These are phyloP conservation scores for Lycia hirtaria DNA, from an alignment of 2,888 invertebrate species.

Conservation along the genomic window DNA sequence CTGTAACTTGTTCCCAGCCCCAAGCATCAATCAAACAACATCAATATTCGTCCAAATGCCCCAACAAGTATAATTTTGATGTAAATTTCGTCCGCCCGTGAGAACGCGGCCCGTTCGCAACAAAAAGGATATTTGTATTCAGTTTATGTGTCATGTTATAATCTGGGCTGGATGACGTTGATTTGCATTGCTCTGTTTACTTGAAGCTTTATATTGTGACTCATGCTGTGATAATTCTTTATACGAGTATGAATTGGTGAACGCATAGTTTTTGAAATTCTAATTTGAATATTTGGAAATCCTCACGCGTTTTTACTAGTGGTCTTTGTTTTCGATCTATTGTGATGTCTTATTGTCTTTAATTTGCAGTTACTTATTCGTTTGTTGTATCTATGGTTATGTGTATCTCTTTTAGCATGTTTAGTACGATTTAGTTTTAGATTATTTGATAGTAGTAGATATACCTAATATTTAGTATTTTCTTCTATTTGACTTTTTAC, in stretches of 20 bases:
- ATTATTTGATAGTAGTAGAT: no score
- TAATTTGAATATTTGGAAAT: not conserved
- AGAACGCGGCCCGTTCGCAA: conserved; percentile 54
- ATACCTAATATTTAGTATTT: no score
- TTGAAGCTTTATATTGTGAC: not conserved
- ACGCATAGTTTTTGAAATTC: not conserved
- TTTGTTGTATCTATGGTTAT: no score
- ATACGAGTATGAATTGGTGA: not conserved
- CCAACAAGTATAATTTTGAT: conserved; percentile 46
- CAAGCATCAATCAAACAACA: conserved; percentile 40
- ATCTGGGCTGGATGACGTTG: conserved; percentile 23
- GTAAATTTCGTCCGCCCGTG: conserved; percentile 55
- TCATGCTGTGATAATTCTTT: conserved; percentile 10
- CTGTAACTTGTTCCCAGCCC: conserved; percentile 16
- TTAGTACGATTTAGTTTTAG: no score
- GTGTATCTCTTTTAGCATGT: no score
- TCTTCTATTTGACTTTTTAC: no score
- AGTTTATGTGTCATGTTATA: conserved; percentile 26
- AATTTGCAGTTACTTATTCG: no score
- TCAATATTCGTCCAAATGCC: conserved; percentile 40
- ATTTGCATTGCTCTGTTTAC: conserved; percentile 16
- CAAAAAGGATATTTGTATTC: conserved; percentile 54
- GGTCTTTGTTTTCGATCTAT: not conserved
- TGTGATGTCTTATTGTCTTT: no score
- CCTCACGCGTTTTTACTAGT: not conserved